phyloP scores from a whole-genome alignment of 2,797 vertebrate genomes.

The Octomys mimax region DNA sequence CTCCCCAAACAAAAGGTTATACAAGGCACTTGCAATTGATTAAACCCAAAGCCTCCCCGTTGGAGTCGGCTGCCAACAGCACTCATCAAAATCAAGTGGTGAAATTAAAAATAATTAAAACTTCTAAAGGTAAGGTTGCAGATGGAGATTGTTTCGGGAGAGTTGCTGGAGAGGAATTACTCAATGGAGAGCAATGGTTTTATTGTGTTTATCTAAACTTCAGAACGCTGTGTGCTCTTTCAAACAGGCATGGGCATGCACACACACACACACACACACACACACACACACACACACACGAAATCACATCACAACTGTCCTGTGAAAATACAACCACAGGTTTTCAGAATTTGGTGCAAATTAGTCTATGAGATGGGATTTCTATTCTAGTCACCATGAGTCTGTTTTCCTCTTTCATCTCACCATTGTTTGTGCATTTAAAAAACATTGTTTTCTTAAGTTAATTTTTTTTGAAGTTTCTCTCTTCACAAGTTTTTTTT shows the following conservation, averaged over 20 bases:
- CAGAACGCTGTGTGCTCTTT: background rate
- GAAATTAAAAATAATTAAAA: conserved; percentile 81
- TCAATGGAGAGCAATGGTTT: conserved; percentile 56
- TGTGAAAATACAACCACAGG: background rate
- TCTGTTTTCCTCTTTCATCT: conserved; percentile 17
- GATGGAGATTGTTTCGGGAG: background rate
- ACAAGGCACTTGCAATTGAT: conserved; percentile 64
- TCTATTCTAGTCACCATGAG: background rate
- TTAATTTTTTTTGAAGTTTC: background rate
- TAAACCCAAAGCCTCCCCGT: conserved; percentile 59
- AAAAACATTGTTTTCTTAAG: conserved; percentile 20
- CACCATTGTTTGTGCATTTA: background rate
- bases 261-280: accelerated
- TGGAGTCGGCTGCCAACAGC: conserved; percentile 5
- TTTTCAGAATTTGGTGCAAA: conserved; percentile 47
- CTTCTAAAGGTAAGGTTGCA: conserved; percentile 65
- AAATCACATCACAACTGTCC: background rate
- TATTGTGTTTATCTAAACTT: conserved; percentile 29
- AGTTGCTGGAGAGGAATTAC: background rate
- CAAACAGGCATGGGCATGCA: background rate
- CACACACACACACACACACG: accelerated
- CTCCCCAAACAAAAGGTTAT: conserved; percentile 53
- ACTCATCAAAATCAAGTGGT: conserved; percentile 63
- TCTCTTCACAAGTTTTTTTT: background rate
- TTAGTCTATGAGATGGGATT: background rate